phyloP scores from a whole-genome alignment of 1,140 invertebrate species.

The Diprion similis region DNA sequence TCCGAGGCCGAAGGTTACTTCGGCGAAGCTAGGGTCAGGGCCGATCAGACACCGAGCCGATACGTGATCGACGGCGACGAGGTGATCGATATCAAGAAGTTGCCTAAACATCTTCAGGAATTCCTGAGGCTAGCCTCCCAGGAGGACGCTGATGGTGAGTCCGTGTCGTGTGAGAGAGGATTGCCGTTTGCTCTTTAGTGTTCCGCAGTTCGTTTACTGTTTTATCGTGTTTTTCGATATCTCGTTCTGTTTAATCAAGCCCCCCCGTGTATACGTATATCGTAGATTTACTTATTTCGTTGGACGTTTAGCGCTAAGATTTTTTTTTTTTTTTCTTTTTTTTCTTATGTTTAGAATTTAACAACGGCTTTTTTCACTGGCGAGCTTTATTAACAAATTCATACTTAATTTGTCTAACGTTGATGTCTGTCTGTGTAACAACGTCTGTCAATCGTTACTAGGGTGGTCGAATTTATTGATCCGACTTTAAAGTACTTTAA shows the following conservation, averaged over 20 bases:
- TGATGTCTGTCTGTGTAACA: no score
- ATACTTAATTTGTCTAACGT: no score
- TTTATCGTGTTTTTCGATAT: not conserved
- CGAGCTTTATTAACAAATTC: no score
- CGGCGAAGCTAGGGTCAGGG: slow-evolving; percentile 32
- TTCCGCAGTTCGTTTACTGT: not conserved
- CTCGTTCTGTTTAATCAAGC: no score
- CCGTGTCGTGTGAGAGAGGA: slow-evolving; percentile 38
- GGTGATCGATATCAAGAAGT: slow-evolving; percentile 65
- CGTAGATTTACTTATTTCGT: not conserved
- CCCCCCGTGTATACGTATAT: not conserved
- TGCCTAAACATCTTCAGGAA: slow-evolving; percentile 78
- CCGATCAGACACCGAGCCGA: slow-evolving; percentile 56
- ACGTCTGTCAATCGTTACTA: no score
- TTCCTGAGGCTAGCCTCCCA: slow-evolving; percentile 62
- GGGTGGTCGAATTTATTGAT: no score
- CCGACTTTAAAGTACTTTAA: no score
- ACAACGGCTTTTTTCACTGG: no score
- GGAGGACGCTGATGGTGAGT: slow-evolving; percentile 61
- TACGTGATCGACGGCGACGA: slow-evolving; percentile 69
- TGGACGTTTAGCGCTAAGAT: not conserved
- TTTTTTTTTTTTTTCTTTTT: no score
- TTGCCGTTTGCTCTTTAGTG: not conserved
- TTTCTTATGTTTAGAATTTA: no score
- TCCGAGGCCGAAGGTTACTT: slow-evolving; percentile 58